phyloP scores from a whole-genome alignment of 2,797 vertebrate genomes.

The Odontamblyopus lacepedii region DNA sequence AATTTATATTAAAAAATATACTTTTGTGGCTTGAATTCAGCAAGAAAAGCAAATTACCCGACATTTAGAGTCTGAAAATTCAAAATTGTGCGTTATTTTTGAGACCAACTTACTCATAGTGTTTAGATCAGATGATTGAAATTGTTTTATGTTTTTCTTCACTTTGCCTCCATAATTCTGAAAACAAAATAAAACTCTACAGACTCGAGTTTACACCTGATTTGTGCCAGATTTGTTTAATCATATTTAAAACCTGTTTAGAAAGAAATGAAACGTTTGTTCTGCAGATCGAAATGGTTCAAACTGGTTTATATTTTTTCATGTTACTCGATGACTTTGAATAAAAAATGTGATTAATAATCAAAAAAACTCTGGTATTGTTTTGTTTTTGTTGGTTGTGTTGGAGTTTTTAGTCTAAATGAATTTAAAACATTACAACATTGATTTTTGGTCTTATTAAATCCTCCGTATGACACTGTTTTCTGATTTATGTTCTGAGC shows the following conservation, averaged over 20 bases:
- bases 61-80: not conserved
- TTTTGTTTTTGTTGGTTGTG: not conserved
- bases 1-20: no score
- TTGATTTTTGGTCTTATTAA: no score
- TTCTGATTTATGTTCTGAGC: no score
- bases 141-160: not conserved
- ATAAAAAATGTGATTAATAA: not conserved
- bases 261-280: not conserved
- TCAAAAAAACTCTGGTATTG: not conserved
- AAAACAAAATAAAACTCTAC: not conserved
- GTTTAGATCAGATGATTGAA: not conserved
- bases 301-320: not conserved
- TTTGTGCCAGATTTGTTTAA: not conserved
- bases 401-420: not conserved
- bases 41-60: not conserved
- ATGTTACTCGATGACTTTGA: not conserved
- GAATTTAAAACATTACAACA: no score
- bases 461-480: no score
- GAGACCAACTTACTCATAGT: no score
- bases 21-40: not conserved
- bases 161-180: not conserved
- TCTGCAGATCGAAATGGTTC: not conserved
- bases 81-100: not conserved
- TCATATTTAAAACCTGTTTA: not conserved
- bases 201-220: not conserved